phyloP scores from a whole-genome alignment of 1,140 invertebrate species.

The Zaprionus camerounensis region DNA sequence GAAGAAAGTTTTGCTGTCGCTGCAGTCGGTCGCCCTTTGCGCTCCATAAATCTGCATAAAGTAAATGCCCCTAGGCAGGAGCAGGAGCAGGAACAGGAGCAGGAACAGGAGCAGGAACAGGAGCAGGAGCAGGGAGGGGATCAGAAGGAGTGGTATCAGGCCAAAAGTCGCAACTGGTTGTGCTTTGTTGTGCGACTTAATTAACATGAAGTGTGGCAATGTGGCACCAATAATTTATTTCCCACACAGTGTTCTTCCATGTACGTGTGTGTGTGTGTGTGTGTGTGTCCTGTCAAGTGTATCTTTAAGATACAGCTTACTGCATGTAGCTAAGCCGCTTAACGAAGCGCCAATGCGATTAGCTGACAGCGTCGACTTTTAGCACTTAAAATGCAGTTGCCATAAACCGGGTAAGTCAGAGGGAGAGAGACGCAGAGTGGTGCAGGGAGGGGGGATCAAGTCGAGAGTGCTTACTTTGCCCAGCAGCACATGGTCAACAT shows the following conservation, averaged over 20 bases:
- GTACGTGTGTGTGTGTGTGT: background rate
- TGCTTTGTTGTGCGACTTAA: constrained; percentile 45
- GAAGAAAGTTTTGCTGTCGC: constrained; percentile 69
- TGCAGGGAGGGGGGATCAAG: background rate
- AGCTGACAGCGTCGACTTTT: constrained; percentile 63
- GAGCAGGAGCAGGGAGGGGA: background rate
- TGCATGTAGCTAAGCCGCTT: constrained; percentile 57
- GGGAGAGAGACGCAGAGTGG: background rate
- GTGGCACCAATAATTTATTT: constrained; percentile 49
- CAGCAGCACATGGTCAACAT: constrained; percentile 29
- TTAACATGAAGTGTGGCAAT: constrained; percentile 41
- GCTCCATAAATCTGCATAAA: constrained; percentile 74
- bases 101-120: constrained; percentile 3
- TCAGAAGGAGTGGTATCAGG: background rate
- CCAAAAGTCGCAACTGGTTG: constrained; percentile 46
- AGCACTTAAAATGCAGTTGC: constrained; percentile 68
- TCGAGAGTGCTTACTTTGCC: background rate
- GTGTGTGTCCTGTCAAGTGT: constrained; percentile 7
- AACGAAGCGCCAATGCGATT: constrained; percentile 68
- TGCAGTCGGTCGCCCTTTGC: constrained; percentile 52
- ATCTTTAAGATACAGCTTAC: constrained; percentile 58
- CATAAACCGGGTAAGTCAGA: background rate
- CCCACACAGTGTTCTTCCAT: background rate
- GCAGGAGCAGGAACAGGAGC: background rate
- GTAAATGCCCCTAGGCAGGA: constrained; percentile 47